Conservation (phyloP, 2,113 vertebrate genomes). For the Rhea americana region DNA sequence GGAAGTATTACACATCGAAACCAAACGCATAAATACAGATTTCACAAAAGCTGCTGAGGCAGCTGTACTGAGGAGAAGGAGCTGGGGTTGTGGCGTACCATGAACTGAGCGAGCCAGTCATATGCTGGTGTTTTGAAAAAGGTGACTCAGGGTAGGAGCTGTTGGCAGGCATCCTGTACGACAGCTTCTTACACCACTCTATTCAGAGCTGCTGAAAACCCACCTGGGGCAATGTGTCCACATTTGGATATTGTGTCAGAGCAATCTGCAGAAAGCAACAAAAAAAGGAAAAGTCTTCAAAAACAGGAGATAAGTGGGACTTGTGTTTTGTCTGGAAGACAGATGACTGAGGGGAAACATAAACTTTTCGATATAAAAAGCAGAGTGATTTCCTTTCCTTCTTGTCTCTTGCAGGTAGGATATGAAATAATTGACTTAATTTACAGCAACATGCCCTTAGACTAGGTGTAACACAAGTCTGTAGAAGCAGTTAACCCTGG, state of each 20-base stretch:
- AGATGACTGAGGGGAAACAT: constrained; percentile 1
- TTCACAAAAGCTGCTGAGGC: constrained; percentile 46
- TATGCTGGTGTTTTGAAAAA: constrained; percentile 52
- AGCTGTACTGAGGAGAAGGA: constrained; percentile 4
- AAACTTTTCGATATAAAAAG: neutral
- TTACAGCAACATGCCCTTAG: neutral
- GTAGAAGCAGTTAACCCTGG: neutral
- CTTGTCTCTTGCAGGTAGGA: neutral
- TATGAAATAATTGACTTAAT: constrained; percentile 12
- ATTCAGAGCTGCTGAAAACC: constrained; percentile 23
- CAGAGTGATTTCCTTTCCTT: neutral
- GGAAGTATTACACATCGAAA: neutral
- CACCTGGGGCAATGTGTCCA: constrained; percentile 45
- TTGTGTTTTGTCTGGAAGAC: constrained; percentile 36
- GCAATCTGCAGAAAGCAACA: constrained; percentile 44
- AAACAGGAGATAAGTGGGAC: neutral
- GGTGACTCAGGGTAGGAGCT: constrained; percentile 55
- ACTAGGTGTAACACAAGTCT: neutral
- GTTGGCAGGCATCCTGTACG: constrained; percentile 38
- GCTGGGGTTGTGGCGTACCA: neutral
- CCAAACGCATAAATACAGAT: constrained; percentile 32
- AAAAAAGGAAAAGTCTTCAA: constrained; percentile 33
- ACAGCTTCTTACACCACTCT: constrained; percentile 35
- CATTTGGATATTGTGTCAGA: constrained; percentile 37
- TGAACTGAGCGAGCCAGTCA: constrained; percentile 56